Percentiles rank a stretch among this genome's conserved stretches.
These are phyloP conservation scores for Coenonympha glycerion DNA, from an alignment of 2,888 invertebrate genomes.

Conservation along the genomic window DNA sequence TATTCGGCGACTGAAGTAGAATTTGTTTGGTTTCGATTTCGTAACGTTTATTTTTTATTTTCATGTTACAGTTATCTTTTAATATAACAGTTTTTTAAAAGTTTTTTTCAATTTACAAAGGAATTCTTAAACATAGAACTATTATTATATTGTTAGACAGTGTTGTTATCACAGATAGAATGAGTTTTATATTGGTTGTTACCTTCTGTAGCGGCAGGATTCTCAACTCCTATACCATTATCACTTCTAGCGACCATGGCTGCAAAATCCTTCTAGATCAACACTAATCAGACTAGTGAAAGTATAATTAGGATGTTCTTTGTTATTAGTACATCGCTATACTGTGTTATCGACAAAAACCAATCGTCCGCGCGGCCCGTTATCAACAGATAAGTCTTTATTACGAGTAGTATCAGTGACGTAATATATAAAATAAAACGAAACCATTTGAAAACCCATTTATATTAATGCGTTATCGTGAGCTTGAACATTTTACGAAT, in stretches of 20 bases:
- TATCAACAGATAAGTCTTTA: constrained; percentile 47
- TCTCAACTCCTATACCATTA: constrained; percentile 42
- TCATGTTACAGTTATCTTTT: background rate
- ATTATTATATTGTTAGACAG: too few relatives aligned
- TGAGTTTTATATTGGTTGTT: constrained; percentile 14
- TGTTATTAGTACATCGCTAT: constrained; percentile 43
- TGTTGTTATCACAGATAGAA: too few relatives aligned
- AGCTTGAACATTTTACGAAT: constrained; percentile 59
- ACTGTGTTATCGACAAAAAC: constrained; percentile 47
- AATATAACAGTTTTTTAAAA: background rate
- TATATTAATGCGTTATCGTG: constrained; percentile 62
- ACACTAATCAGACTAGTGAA: background rate
- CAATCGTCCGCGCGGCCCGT: constrained; percentile 38
- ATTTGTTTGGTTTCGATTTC: background rate
- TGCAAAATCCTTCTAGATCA: background rate
- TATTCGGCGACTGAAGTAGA: too few relatives aligned
- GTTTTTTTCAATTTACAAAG: too few relatives aligned
- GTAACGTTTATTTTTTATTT: background rate
- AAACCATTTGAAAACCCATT: constrained; percentile 66
- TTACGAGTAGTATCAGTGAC: constrained; percentile 31
- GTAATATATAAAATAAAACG: constrained; percentile 38
- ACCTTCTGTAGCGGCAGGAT: constrained; percentile 52
- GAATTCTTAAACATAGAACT: too few relatives aligned
- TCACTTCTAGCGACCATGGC: constrained; percentile 18
- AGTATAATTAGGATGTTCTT: constrained; percentile 37